Evolutionary conservation across 2,797 vertebrate species (phyloP).

Genomic region (Microtus californicus): DNA sequence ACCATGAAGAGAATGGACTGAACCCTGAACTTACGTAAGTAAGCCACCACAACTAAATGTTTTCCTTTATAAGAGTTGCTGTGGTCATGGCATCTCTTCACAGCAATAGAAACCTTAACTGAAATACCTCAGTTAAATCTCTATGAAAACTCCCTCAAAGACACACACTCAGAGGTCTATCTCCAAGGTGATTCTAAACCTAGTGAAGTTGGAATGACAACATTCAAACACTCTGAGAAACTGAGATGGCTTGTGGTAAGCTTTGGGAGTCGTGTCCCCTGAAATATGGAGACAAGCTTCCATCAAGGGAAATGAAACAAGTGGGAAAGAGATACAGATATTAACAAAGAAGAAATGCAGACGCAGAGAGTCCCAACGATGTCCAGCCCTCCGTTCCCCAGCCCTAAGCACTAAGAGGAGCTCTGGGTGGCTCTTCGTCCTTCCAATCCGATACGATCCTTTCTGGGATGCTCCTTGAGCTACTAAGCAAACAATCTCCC

Average conservation of each 20-base stretch:
- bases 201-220: neutral
- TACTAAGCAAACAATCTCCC: constrained; percentile 41
- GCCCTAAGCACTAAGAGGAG: constrained; percentile 17
- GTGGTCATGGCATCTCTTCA: neutral
- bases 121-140: neutral
- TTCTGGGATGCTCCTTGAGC: neutral
- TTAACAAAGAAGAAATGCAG: constrained; percentile 35
- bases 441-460: constrained; percentile 7
- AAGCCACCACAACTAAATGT: neutral
- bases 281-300: neutral
- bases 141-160: neutral
- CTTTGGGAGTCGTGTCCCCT: constrained; percentile 2
- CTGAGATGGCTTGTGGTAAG: neutral
- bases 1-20: neutral
- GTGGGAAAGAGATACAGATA: neutral
- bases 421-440: neutral
- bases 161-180: neutral
- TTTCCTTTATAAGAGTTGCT: neutral
- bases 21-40: neutral
- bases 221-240: neutral
- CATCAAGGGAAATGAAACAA: constrained; percentile 1
- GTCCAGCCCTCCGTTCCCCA: neutral
- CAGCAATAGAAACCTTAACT: neutral
- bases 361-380: neutral
- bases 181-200: neutral